A percentile compares a stretch with the other conserved stretches of the same genome.
phyloP scores from a whole-genome alignment of 2,797 vertebrate genomes.

The Thamnophis elegans region DNA sequence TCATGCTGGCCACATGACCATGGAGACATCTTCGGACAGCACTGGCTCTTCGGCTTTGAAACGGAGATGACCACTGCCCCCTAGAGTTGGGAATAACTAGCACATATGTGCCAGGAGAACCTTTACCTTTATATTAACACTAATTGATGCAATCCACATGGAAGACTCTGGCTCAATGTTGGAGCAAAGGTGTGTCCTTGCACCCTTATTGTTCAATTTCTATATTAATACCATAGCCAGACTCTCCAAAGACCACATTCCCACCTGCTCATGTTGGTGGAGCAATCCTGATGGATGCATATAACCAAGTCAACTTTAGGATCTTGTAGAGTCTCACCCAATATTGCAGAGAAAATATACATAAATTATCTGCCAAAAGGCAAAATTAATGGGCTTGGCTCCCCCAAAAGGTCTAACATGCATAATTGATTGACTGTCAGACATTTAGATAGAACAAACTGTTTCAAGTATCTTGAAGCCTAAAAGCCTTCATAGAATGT shows the following conservation, averaged over 20 bases:
- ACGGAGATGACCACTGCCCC: too few species aligned
- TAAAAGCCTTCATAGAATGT: neutral
- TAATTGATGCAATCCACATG: neutral
- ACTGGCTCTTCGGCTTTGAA: too few species aligned
- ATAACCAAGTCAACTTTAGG: neutral
- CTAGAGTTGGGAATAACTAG: too few species aligned
- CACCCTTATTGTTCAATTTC: neutral
- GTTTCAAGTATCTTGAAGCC: neutral
- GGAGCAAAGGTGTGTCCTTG: neutral
- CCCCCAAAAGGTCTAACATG: neutral
- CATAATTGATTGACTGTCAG: neutral
- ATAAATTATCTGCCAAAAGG: neutral
- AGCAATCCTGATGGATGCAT: neutral
- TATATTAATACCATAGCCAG: neutral
- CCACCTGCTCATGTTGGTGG: neutral
- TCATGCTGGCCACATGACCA: too few species aligned
- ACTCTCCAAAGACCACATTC: neutral
- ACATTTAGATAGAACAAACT: neutral
- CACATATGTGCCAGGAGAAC: too few species aligned
- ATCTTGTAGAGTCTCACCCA: neutral
- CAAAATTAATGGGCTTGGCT: neutral
- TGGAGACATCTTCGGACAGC: too few species aligned
- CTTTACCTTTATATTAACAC: neutral
- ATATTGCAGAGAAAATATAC: neutral
- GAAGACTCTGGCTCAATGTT: neutral